Percentiles rank a stretch among this genome's conserved stretches.
Conservation (phyloP, 2,888 invertebrate species). For the Callyntrura guangdongensis region DNA sequence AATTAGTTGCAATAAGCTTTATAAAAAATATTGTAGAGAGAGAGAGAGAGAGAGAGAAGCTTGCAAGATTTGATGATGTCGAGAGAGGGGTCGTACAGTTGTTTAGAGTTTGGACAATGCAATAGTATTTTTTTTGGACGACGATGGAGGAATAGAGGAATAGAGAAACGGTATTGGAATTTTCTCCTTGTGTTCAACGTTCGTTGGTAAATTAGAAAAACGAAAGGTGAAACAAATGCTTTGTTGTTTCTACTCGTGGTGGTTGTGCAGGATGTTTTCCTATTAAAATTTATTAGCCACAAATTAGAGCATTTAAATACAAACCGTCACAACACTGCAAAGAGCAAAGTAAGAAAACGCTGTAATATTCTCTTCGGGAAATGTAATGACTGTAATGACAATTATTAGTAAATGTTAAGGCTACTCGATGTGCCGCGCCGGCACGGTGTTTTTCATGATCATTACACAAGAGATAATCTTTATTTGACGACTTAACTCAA, state of each 20-base stretch:
- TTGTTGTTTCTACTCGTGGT: neutral
- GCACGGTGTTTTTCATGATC: neutral
- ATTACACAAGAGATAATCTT: neutral
- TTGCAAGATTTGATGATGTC: neutral
- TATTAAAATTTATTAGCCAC: constrained; percentile 71
- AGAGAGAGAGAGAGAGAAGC: neutral
- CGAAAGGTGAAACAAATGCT: neutral
- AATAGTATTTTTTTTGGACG: neutral
- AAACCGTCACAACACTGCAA: constrained; percentile 38
- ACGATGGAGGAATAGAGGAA: neutral
- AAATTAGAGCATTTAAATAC: constrained; percentile 73
- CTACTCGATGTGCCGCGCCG: neutral
- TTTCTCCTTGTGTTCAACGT: neutral
- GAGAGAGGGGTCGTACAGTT: neutral
- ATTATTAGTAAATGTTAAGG: neutral
- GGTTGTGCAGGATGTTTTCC: neutral
- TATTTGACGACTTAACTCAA: too few species aligned
- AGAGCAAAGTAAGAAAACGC: neutral
- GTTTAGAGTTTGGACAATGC: neutral
- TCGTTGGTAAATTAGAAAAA: neutral
- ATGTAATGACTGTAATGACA: neutral
- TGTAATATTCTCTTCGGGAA: neutral
- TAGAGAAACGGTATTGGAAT: neutral
- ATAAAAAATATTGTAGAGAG: constrained; percentile 26
- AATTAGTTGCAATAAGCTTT: constrained; percentile 66